Evolutionary conservation across 2,888 invertebrate genomes (phyloP).

Genomic region (Automeris io): DNA sequence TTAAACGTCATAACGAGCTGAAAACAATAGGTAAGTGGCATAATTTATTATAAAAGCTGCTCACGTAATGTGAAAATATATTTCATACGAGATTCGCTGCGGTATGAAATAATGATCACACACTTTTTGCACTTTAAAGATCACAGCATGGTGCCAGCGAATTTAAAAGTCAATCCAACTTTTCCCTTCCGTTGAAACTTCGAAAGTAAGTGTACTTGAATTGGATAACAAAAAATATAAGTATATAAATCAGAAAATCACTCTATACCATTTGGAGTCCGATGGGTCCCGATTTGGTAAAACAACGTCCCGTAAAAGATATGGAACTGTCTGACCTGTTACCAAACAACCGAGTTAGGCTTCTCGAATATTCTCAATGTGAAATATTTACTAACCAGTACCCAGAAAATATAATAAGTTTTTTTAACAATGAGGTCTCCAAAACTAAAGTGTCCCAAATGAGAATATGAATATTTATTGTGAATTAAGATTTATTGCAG

Average conservation of each 20-base stretch:
- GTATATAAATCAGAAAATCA: slow-evolving; percentile 30
- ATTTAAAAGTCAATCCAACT: slow-evolving; percentile 11
- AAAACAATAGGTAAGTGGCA: no score
- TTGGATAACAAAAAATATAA: neutral
- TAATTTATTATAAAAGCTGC: no score
- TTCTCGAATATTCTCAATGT: no score
- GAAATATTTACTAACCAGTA: no score
- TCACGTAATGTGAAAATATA: no score
- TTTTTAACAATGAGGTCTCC: no score
- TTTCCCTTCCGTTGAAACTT: slow-evolving; percentile 7
- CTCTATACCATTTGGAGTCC: slow-evolving; percentile 17
- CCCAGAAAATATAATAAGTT: no score
- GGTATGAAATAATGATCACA: neutral
- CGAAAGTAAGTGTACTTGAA: slow-evolving; percentile 4
- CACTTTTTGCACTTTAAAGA: neutral
- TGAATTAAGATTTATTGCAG: no score
- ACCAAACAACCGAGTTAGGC: slow-evolving; percentile 38
- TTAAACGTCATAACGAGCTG: no score
- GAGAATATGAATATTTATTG: no score
- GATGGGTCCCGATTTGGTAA: slow-evolving; percentile 32
- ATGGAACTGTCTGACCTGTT: slow-evolving; percentile 28
- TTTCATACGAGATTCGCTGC: no score
- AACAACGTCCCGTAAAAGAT: slow-evolving; percentile 32
- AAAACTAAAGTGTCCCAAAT: no score
- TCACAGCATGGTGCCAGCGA: slow-evolving; percentile 5